These are phyloP conservation scores for Schizothorax lantsangensis DNA, from an alignment of 2,797 vertebrate genomes.

Conservation along the genomic window DNA sequence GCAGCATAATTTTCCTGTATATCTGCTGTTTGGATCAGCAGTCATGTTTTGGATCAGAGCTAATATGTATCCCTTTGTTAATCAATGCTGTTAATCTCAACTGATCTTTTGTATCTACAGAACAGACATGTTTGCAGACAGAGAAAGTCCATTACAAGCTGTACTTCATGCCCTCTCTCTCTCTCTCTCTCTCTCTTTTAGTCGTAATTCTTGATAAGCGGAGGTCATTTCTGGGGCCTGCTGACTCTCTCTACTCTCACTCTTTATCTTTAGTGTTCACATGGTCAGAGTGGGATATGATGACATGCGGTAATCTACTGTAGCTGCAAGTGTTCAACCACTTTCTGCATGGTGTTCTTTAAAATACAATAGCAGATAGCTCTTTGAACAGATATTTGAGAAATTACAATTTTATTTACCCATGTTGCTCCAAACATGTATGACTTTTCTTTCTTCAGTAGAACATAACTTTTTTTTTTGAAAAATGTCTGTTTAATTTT, in stretches of 20 bases:
- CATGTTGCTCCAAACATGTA: background rate
- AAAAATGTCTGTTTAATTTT: background rate
- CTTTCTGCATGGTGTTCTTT: background rate
- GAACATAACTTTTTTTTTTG: background rate
- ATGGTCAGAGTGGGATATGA: conserved; percentile 7
- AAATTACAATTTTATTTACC: background rate
- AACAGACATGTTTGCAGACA: background rate
- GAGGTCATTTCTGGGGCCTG: conserved; percentile 8
- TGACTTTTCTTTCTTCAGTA: background rate
- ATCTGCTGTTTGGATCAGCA: background rate
- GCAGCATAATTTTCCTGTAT: background rate
- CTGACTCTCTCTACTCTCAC: background rate
- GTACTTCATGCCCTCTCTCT: background rate
- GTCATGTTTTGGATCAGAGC: background rate
- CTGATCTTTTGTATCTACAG: background rate
- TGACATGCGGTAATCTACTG: conserved; percentile 3
- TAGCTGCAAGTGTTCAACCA: background rate
- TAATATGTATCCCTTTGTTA: background rate
- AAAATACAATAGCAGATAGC: background rate
- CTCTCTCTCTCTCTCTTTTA: background rate
- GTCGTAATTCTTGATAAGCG: conserved; percentile 35
- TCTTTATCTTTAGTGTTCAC: conserved; percentile 56
- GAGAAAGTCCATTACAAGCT: background rate
- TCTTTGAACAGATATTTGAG: background rate
- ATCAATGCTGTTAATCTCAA: background rate